A percentile compares a stretch with the other conserved stretches of the same genome.
Evolutionary conservation across 2,888 invertebrate species (phyloP).

Genomic region (Volucella inanis): DNA sequence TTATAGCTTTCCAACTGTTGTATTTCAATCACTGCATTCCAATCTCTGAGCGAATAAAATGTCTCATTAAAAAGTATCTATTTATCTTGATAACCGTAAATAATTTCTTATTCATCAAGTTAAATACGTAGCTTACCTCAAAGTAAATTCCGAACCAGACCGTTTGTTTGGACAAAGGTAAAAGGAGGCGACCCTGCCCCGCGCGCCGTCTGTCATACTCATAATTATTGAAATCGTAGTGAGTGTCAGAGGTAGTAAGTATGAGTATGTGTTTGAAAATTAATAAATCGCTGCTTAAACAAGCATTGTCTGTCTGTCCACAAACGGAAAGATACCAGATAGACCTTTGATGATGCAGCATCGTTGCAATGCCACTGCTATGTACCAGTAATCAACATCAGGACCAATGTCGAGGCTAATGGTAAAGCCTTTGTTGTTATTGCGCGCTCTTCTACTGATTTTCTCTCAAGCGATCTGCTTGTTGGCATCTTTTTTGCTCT

Average conservation of each 20-base stretch:
- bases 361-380: conserved; percentile 17
- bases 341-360: conserved; percentile 40
- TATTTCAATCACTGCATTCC: neutral
- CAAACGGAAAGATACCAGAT: neutral
- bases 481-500: conserved; percentile 1
- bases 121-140: conserved; percentile 17
- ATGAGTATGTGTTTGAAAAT: conserved; percentile 33
- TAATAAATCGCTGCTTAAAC: conserved; percentile 51
- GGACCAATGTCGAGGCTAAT: conserved; percentile 34
- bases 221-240: conserved; percentile 45
- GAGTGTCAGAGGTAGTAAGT: neutral
- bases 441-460: conserved; percentile 12
- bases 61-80: conserved; percentile 43
- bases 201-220: neutral
- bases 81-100: conserved; percentile 51
- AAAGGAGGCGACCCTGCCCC: conserved; percentile 5
- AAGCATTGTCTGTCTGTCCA: conserved; percentile 23
- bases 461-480: conserved; percentile 26
- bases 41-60: conserved; percentile 6
- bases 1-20: conserved; percentile 2
- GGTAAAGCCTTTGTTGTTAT: conserved; percentile 14
- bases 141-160: neutral
- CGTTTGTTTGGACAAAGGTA: conserved; percentile 11
- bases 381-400: conserved; percentile 30
- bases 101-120: conserved; percentile 53